A percentile compares a stretch with the other conserved stretches of the same genome.
Conservation (phyloP, 2,797 vertebrate species). For the Pangasius larnaudii region DNA sequence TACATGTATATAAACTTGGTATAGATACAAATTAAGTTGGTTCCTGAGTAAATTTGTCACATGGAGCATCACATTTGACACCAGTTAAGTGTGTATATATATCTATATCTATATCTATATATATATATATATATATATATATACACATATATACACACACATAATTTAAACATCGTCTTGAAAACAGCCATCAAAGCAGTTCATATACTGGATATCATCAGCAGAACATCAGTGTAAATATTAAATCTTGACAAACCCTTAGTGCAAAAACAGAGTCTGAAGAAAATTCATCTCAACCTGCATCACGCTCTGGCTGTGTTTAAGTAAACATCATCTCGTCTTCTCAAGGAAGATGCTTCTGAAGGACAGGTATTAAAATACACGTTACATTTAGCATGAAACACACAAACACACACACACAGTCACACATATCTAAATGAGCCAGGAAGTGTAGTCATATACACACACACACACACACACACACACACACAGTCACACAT, state of each 20-base stretch:
- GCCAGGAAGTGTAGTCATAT: too few relatives aligned
- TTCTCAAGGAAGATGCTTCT: background rate
- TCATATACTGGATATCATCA: slow-evolving; percentile 10
- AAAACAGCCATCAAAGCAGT: slow-evolving; percentile 13
- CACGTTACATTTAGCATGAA: background rate
- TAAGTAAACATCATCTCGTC: slow-evolving; percentile 12
- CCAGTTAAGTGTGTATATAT: too few relatives aligned
- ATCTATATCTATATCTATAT: too few relatives aligned
- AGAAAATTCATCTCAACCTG: background rate
- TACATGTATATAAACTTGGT: background rate
- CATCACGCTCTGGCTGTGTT: background rate
- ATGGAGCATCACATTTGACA: background rate
- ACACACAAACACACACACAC: background rate
- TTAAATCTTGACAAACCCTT: background rate
- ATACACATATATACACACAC: too few relatives aligned
- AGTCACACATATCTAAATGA: background rate
- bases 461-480: background rate
- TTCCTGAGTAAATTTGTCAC: background rate
- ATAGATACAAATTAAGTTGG: background rate
- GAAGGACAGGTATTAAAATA: background rate
- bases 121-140: too few relatives aligned
- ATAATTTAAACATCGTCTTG: background rate
- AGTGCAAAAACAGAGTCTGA: background rate
- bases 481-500: background rate
- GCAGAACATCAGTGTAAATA: background rate